Conservation (phyloP, 2,888 invertebrate species). For the Pandemis cinnamomeana region DNA sequence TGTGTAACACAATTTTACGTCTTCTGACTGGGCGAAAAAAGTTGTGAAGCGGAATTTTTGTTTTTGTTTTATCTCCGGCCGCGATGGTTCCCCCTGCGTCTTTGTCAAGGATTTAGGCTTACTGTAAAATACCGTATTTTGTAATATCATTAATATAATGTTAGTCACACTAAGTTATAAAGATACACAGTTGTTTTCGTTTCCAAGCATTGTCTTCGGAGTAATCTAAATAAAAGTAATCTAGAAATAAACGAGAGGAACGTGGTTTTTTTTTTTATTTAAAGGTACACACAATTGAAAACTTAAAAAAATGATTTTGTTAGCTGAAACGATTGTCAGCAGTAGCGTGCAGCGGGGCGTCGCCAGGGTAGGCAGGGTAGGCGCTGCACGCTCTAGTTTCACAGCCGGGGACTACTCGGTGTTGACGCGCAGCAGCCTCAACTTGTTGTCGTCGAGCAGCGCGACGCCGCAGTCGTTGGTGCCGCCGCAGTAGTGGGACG, state of each 20-base stretch:
- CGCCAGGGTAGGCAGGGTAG: too few relatives aligned
- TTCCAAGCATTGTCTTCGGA: constrained; percentile 25
- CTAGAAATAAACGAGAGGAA: constrained; percentile 44
- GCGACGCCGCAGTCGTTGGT: constrained; percentile 89
- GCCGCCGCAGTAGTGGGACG: constrained; percentile 89
- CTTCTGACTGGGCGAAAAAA: too few relatives aligned
- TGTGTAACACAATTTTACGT: too few relatives aligned
- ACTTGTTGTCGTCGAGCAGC: constrained; percentile 86
- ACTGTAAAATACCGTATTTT: constrained; percentile 40
- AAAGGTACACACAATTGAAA: not conserved
- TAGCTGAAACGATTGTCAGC: too few relatives aligned
- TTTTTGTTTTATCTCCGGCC: too few relatives aligned
- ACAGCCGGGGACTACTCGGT: constrained; percentile 48
- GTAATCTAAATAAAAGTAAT: constrained; percentile 31
- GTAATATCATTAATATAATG: constrained; percentile 32
- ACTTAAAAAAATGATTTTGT: too few relatives aligned
- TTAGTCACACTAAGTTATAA: constrained; percentile 35
- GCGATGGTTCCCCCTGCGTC: constrained; percentile 7
- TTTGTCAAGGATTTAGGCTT: constrained; percentile 24
- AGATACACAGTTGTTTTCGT: constrained; percentile 26
- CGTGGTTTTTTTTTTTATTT: constrained; percentile 36
- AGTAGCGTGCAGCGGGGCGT: too few relatives aligned
- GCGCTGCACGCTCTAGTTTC: too few relatives aligned
- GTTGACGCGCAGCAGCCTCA: constrained; percentile 86
- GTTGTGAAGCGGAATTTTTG: too few relatives aligned